phyloP scores from a whole-genome alignment of 2,113 vertebrate genomes.

The Acanthochromis polyacanthus region DNA sequence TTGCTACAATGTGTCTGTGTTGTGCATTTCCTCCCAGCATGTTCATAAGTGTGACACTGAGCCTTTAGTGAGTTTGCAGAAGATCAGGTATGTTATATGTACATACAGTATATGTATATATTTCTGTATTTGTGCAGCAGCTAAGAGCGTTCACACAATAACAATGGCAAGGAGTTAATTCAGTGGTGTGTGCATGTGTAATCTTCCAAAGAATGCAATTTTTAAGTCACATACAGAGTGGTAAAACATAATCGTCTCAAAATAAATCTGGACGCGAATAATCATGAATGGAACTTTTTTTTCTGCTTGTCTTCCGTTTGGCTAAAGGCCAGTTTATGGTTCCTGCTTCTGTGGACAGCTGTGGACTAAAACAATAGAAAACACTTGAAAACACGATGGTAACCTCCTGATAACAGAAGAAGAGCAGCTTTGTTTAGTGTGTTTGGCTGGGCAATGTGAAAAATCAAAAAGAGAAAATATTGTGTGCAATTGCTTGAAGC shows the following conservation, averaged over 20 bases:
- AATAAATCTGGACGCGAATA: no score
- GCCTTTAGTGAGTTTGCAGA: conserved; percentile 1
- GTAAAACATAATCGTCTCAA: neutral
- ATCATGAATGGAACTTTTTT: no score
- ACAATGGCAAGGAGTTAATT: neutral
- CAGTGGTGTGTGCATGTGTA: neutral
- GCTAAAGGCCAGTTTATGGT: no score
- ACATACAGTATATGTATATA: neutral
- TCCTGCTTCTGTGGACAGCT: no score
- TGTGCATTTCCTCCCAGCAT: conserved; percentile 55
- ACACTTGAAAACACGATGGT: no score
- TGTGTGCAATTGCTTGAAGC: no score
- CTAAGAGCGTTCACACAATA: neutral
- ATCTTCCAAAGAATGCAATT: neutral
- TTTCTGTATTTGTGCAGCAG: conserved; percentile 1
- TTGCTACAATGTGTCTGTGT: conserved; percentile 39
- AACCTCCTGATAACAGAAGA: no score
- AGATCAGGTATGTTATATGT: conserved; percentile 1
- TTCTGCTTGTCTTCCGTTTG: no score
- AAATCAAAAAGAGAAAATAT: no score
- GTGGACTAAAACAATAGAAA: no score
- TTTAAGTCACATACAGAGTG: neutral
- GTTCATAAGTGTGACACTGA: conserved; percentile 24
- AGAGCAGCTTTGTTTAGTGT: no score
- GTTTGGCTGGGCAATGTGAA: no score